phyloP scores from a whole-genome alignment of 2,113 vertebrate genomes.

The Oryzias curvinotus region DNA sequence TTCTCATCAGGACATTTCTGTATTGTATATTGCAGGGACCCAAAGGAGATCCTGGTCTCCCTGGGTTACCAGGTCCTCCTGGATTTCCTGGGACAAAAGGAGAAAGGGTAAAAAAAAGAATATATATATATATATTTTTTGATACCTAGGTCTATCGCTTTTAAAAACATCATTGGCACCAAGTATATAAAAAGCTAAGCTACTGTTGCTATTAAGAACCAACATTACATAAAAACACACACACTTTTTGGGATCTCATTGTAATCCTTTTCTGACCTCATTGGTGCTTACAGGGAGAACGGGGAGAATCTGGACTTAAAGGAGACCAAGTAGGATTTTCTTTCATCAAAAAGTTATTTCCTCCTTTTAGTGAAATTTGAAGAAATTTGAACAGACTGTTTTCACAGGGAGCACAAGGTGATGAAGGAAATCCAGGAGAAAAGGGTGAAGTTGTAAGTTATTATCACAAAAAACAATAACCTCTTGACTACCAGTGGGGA shows the following conservation, averaged over 20 bases:
- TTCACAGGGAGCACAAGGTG: constrained; percentile 86
- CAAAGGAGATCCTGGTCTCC: constrained; percentile 87
- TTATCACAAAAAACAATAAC: neutral
- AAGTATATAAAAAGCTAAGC: constrained; percentile 12
- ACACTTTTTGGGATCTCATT: neutral
- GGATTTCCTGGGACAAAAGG: constrained; percentile 89
- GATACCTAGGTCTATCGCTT: no score
- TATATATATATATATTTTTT: no score
- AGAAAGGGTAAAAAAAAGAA: constrained; percentile 84
- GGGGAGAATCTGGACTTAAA: constrained; percentile 87
- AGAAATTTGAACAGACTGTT: constrained; percentile 17
- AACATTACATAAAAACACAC: constrained; percentile 1
- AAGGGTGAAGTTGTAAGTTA: constrained; percentile 89
- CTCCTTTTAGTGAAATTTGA: neutral
- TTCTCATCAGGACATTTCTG: constrained; percentile 6
- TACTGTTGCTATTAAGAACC: constrained; percentile 45
- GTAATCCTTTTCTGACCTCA: neutral
- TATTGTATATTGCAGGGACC: constrained; percentile 79
- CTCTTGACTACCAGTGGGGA: neutral
- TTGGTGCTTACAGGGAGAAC: constrained; percentile 79
- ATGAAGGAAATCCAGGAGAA: constrained; percentile 89
- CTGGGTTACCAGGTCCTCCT: constrained; percentile 88
- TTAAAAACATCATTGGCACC: constrained; percentile 3
- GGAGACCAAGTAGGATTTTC: constrained; percentile 86
- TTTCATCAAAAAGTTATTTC: neutral